Evolutionary conservation across 2,113 vertebrate species (phyloP), one percentile per base, ranked within the genome.

Genomic region (Saccopteryx leptura): DNA sequence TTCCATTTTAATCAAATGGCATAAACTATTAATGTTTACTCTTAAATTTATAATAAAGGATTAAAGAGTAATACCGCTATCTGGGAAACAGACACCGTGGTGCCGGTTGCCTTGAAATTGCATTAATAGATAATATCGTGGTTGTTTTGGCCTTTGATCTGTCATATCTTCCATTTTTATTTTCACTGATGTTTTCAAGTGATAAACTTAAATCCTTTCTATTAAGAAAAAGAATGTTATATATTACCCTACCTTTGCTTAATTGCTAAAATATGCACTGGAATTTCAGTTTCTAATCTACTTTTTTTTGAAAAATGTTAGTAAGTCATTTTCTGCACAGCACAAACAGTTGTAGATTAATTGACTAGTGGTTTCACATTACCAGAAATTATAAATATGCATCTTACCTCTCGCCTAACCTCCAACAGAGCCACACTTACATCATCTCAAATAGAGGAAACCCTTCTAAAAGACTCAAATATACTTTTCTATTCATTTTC

Each of bases 21-120:
- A 97, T 97, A 96, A 97, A 97, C 58, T 97, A 88, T 96, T 97
- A 92, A 96, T 96, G 85, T 92, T 94, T 90, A 92, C 69, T 96
- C 80, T 95, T 97, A 96, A 94, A 97, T 95, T 94, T 97, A 95
- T 95, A 97, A 96, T 95, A 95, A 91, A 23, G 65, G 26, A 96
- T 97, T 95, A 96, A 97, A 94, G 79, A 95, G 65, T 92, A 93
- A 97, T 91, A 83, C n/a, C 24, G 24, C 66, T 87, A 63, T 88
- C 66, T 82, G 15, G 39, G 19, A 93, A 71, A 92, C n/a, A 92
- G 81, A 80, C 24, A 72, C 7, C 46, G n/a, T n/a, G 15, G 24
- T 76, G 31, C 21, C 10, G 78, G 68, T 69, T 91, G 74, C 54
- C 71, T 78, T 69, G 61, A 91, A 96, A 88, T 74, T 68, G 10